Base-by-base conservation (phyloP, 2,888 invertebrate species). In the Cylindroiulus punctatus region DNA sequence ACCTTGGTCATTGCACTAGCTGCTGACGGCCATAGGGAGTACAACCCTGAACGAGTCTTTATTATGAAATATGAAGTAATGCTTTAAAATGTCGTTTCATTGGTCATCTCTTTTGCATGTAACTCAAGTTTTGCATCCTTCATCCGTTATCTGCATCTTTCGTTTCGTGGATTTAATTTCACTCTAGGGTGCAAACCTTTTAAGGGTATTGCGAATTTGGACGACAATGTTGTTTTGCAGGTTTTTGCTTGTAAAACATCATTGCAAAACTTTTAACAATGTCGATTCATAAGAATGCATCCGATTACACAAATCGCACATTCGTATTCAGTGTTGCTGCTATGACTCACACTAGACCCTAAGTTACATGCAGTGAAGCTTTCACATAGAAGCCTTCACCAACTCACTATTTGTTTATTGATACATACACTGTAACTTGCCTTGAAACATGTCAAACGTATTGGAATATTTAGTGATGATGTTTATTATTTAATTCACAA, bases 61-160 rank as follows among this genome's bases (percentile, higher is more conserved):
- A 14, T 76, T 76, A 76, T 76, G 76, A 76, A 76, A 76, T 76
- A 76, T 76, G 76, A 12, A 30, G 14, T 76, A 76, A 76, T 32
- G 8, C 30, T 12, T 76, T 76, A 12, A 30, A 76, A 76, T 65
- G 57, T 22, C n/a, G 19, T 22, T 10, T 8, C 57, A 65, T 22
- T 22, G 22, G 22, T 22, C 22, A 22, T 7, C 57, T 65, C 26
- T 76, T 76, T 76, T 76, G 76, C 76, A 76, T 76, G 76, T 32
- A 76, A 76, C 76, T 26, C 30, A 1, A 76, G 76, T 76, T 76
- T 32, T 76, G 30, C 76, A 76, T 76, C 76, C 8, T 2, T 8
- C 30, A 2, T 3, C 30, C 7, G 2, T 8, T 17, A 12, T 12
- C 17, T 26, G 12, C 12, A 26, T 30, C 76, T 30, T 76, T 76